Evolutionary conservation across 2,797 vertebrate species (phyloP).

Genomic region (Bryconaethiops microstoma): DNA sequence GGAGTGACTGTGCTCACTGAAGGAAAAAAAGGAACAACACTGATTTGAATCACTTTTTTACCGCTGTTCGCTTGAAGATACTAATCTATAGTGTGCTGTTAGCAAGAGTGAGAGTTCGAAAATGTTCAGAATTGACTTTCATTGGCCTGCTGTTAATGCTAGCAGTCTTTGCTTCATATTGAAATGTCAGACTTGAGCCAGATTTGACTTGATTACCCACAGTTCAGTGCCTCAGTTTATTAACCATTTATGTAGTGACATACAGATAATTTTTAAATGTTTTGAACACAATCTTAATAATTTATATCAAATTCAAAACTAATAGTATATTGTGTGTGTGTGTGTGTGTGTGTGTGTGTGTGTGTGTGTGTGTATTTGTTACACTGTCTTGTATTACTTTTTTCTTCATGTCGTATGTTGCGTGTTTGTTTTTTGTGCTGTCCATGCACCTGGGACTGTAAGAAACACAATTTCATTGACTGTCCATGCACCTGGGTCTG

Average conservation of each 20-base stretch:
- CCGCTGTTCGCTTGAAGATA: neutral
- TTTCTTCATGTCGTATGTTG: too few species aligned
- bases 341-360: too few species aligned
- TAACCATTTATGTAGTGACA: neutral
- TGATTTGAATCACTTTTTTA: neutral
- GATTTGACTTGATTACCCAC: neutral
- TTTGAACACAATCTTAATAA: too few species aligned
- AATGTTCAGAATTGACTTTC: neutral
- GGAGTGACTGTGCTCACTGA: constrained; percentile 21
- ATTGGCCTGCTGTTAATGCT: neutral
- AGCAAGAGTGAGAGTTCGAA: neutral
- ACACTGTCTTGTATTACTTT: too few species aligned
- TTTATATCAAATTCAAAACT: too few species aligned
- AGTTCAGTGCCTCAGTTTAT: neutral
- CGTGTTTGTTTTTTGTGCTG: too few species aligned
- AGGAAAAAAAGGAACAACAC: constrained; percentile 20
- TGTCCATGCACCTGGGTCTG: too few species aligned
- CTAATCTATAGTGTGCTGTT: neutral
- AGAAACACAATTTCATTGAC: too few species aligned
- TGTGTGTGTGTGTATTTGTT: too few species aligned
- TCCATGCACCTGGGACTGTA: too few species aligned
- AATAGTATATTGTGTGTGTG: too few species aligned
- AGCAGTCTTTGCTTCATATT: neutral
- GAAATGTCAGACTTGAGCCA: too few species aligned
- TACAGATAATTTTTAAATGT: neutral